phyloP scores from a whole-genome alignment of 2,888 invertebrate genomes.

The Mystacides longicornis region DNA sequence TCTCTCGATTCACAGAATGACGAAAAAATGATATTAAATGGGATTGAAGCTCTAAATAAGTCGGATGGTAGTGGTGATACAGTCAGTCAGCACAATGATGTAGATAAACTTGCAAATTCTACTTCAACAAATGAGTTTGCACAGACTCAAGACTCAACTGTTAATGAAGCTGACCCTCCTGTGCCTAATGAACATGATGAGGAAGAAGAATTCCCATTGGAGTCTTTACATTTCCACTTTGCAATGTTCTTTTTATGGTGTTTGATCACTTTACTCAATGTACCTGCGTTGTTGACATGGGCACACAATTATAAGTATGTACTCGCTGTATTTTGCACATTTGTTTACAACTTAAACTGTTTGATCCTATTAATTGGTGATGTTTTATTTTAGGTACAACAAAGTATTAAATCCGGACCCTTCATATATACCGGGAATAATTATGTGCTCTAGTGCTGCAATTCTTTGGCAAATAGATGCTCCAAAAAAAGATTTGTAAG shows the following conservation, averaged over 20 bases:
- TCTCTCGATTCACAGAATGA: background rate
- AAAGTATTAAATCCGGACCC: conserved; percentile 55
- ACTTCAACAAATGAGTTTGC: background rate
- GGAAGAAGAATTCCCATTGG: conserved; percentile 31
- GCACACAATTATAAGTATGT: conserved; percentile 70
- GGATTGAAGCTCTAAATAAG: background rate
- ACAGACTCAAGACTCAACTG: background rate
- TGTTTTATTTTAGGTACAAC: conserved; percentile 38
- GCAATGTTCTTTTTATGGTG: conserved; percentile 63
- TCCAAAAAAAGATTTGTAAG: conserved; percentile 59
- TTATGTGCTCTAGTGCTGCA: conserved; percentile 52
- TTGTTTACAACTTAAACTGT: background rate
- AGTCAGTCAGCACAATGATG: no score
- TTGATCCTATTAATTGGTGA: background rate
- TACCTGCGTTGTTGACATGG: conserved; percentile 72
- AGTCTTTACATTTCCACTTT: conserved; percentile 64
- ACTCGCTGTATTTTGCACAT: background rate
- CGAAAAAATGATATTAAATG: background rate
- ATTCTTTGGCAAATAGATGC: conserved; percentile 61
- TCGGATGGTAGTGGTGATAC: background rate
- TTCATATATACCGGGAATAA: conserved; percentile 49
- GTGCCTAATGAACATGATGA: conserved; percentile 3
- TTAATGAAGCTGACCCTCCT: no score
- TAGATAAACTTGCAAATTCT: no score
- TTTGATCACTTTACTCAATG: conserved; percentile 56